Percentiles rank a stretch among this genome's conserved stretches.
phyloP scores from a whole-genome alignment of 2,888 invertebrate species.

The Lithophane semibrunnea region DNA sequence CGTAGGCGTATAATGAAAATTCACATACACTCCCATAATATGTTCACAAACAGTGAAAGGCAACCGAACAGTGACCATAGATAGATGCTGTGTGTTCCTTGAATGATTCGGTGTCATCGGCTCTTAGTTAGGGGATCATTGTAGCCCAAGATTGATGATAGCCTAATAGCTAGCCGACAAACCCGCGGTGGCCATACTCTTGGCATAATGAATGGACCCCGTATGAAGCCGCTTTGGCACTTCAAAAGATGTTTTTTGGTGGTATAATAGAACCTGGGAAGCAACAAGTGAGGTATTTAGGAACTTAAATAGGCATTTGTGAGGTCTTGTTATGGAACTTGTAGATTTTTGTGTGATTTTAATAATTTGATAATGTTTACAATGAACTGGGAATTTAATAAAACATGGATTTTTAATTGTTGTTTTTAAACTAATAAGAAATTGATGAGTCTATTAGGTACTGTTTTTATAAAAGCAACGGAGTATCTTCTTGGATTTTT shows the following conservation, averaged over 20 bases:
- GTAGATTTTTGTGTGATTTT: conserved; percentile 29
- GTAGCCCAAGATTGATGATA: conserved; percentile 84
- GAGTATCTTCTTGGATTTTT: not conserved
- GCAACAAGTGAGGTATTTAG: conserved; percentile 63
- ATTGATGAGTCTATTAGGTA: not conserved
- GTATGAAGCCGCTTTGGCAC: conserved; percentile 44
- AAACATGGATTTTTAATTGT: not conserved
- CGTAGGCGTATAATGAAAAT: conserved; percentile 14
- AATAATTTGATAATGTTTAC: not conserved
- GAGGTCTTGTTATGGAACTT: conserved; percentile 24
- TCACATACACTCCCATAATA: conserved; percentile 10
- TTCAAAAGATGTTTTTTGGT: conserved; percentile 54
- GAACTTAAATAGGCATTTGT: conserved; percentile 55
- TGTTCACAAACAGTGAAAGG: conserved; percentile 54
- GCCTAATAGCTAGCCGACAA: conserved; percentile 79
- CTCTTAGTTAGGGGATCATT: conserved; percentile 85
- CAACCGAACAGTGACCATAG: conserved; percentile 71
- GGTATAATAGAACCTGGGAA: conserved; percentile 39
- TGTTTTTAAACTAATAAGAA: not conserved
- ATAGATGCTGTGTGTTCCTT: conserved; percentile 72
- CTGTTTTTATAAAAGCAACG: not conserved
- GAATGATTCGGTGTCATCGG: conserved; percentile 78
- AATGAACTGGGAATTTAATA: not conserved
- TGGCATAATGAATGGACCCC: conserved; percentile 57
- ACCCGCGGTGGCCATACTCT: conserved; percentile 65